Base-by-base conservation (phyloP, 2,888 invertebrate species). In the Drosophila villosipedis region DNA sequence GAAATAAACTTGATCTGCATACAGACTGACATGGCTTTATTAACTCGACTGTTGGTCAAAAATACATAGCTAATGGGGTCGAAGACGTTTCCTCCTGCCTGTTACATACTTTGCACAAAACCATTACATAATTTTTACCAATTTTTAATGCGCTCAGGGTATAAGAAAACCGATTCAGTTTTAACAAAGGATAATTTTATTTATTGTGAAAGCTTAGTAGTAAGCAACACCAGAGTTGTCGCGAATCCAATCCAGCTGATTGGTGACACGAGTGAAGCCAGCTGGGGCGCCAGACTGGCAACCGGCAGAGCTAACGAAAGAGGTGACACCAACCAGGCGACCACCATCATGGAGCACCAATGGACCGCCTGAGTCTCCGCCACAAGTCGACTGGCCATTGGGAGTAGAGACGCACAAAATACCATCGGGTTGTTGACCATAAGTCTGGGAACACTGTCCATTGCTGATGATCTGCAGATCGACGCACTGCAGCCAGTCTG, bases 381-480 rank as follows among this genome's bases (percentile, higher is more conserved):
- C 33, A 65, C 85, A 85, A 19, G 84, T 80, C 9, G 78, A 75
- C 35, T 63, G 84, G 31, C 86, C 83, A 2, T 72, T 58, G 19
- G 66, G 43, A 25, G 73, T 71, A 5, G 41, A 39, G 22, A 80
- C 76, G 22, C 89, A 90, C 25, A 88, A n/a, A 33, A 62, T 60
- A 7, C 65, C 50, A 7, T 71, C 70, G 19, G 68, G 62, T 9
- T 73, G 68, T 22, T 92, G 89, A 25, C 92, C 92, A 52, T 93
- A 93, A 54, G 91, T 91, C 70, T 92, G 92, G 0, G 92, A 92
- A 82, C 90, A 86, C 93, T 93, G 37, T 89, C 82, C 10, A 71
- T 92, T 92, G 53, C 83, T 76, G 10, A 93, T 91, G 47, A 94
- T 87, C 28, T 91, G 89, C 22, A 92, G 67, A 28, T 84, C 69